These are phyloP conservation scores for Pimpla rufipes DNA, from an alignment of 2,888 invertebrate genomes.

Conservation along the genomic window DNA sequence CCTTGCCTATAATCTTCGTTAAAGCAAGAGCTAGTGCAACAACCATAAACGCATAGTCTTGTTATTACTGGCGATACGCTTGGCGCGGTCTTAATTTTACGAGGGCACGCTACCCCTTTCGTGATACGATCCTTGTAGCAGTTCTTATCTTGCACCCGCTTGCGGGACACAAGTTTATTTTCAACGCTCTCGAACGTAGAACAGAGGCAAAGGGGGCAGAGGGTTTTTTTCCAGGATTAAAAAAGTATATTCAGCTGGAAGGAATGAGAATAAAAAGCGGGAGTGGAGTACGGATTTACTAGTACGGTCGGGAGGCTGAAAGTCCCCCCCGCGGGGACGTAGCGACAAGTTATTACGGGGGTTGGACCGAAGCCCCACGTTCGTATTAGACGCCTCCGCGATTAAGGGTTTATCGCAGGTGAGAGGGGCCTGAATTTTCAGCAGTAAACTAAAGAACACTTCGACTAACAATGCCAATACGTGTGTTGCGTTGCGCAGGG, in stretches of 20 bases:
- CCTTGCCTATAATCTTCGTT: slow-evolving; percentile 11
- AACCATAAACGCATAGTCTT: slow-evolving; percentile 6
- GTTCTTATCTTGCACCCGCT: slow-evolving; percentile 39
- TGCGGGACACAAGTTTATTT: slow-evolving; percentile 37
- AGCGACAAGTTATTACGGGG: slow-evolving; percentile 42
- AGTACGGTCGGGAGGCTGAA: slow-evolving; percentile 24
- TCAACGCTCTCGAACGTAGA: slow-evolving; percentile 35
- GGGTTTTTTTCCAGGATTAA: not conserved
- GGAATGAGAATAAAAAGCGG: slow-evolving; percentile 39
- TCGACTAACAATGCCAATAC: not conserved
- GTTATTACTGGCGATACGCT: slow-evolving; percentile 39
- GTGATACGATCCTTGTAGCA: slow-evolving; percentile 40
- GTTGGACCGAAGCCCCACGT: not conserved
- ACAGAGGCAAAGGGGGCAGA: slow-evolving; percentile 14
- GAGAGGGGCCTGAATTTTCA: not conserved
- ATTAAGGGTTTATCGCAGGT: slow-evolving; percentile 16
- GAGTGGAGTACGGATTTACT: slow-evolving; percentile 24
- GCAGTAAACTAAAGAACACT: not conserved
- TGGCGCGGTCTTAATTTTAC: slow-evolving; percentile 46
- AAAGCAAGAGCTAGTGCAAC: slow-evolving; percentile 2
- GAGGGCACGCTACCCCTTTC: slow-evolving; percentile 45
- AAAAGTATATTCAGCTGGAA: slow-evolving; percentile 23
- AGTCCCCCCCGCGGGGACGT: slow-evolving; percentile 27
- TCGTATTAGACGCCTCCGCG: slow-evolving; percentile 31
- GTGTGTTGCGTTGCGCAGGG: not conserved